These are phyloP conservation scores for Osmerus eperlanus DNA, from an alignment of 2,113 vertebrate species.

Conservation along the genomic window DNA sequence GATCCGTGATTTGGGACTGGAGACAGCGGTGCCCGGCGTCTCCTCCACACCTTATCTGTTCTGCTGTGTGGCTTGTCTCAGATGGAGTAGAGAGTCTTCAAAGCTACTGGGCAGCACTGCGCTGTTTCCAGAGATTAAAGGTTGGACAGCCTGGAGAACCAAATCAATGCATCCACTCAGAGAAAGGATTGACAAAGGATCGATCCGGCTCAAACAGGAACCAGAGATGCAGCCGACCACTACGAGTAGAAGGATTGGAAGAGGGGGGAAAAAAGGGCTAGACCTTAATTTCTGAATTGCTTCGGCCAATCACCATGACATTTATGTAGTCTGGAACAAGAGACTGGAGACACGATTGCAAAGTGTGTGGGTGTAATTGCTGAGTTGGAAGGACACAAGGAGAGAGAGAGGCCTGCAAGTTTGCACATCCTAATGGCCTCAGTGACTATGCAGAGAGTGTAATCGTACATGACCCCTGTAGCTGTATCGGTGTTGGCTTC, in stretches of 20 bases:
- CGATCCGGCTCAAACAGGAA: slow-evolving; percentile 64
- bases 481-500: neutral
- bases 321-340: slow-evolving; percentile 28
- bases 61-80: slow-evolving; percentile 30
- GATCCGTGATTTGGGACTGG: slow-evolving; percentile 29
- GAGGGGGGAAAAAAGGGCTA: neutral
- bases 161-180: slow-evolving; percentile 67
- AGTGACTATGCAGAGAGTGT: neutral
- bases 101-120: slow-evolving; percentile 47
- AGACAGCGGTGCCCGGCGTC: slow-evolving; percentile 41
- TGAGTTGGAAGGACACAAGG: slow-evolving; percentile 11
- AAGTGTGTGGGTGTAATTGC: slow-evolving; percentile 18
- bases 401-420: neutral
- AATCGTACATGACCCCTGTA: neutral
- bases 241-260: slow-evolving; percentile 24
- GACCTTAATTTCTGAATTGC: slow-evolving; percentile 19
- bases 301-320: slow-evolving; percentile 1
- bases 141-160: slow-evolving; percentile 62
- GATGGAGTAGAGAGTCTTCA: slow-evolving; percentile 53
- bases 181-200: slow-evolving; percentile 73
- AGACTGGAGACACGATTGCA: slow-evolving; percentile 15
- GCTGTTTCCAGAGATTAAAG: slow-evolving; percentile 71
- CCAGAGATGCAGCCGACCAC: slow-evolving; percentile 49
- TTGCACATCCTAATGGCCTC: neutral
- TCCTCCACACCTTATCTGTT: slow-evolving; percentile 41